A percentile compares a stretch with the other conserved stretches of the same genome.
These are phyloP conservation scores for Vanacampus margaritifer DNA, from an alignment of 2,113 vertebrate species.

Conservation along the genomic window DNA sequence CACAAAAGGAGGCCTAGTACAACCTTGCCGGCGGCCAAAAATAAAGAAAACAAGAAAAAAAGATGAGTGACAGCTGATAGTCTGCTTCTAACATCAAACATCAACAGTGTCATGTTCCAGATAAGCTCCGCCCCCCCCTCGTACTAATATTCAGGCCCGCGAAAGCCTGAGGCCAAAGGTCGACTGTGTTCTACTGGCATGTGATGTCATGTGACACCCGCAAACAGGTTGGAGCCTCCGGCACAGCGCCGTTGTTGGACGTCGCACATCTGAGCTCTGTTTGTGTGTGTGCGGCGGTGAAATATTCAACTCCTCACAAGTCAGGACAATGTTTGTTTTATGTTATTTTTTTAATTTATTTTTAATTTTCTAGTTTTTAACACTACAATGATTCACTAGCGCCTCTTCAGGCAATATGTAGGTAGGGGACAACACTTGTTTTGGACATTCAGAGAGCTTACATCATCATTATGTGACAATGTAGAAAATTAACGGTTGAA, in stretches of 20 bases:
- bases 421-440: too few relatives aligned
- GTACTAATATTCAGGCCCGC: conserved; percentile 51
- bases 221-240: conserved; percentile 44
- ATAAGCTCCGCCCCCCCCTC: conserved; percentile 37
- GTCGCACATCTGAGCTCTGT: background rate
- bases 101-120: conserved; percentile 65
- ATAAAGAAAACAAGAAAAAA: conserved; percentile 8
- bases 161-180: conserved; percentile 40
- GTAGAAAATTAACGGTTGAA: too few relatives aligned
- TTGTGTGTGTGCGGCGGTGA: background rate
- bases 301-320: background rate
- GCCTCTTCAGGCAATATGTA: background rate
- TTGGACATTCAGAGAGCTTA: too few relatives aligned
- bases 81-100: conserved; percentile 50
- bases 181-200: conserved; percentile 51
- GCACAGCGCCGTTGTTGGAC: background rate
- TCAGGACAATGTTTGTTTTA: background rate
- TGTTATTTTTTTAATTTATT: background rate
- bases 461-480: too few relatives aligned
- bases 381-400: background rate
- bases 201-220: conserved; percentile 52
- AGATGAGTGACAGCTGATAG: conserved; percentile 28
- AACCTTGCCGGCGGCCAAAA: conserved; percentile 29
- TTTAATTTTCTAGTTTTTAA: background rate
- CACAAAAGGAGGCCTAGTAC: conserved; percentile 39